Evolutionary conservation across 2,113 vertebrate genomes (phyloP).

Genomic region (Malaclemys terrapin): DNA sequence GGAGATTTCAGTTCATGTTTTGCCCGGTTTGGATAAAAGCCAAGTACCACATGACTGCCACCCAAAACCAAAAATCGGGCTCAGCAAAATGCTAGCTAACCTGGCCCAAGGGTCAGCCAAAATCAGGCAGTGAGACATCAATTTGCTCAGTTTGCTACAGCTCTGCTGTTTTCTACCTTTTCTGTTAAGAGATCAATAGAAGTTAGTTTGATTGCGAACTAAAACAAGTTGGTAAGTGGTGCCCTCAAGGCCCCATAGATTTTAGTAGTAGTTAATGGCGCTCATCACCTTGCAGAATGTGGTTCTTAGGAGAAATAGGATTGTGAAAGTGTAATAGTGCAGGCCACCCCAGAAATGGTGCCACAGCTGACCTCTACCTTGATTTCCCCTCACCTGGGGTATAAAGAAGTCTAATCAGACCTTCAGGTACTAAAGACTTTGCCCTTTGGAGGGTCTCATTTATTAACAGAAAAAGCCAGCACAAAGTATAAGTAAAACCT

Average conservation of each 20-base stretch:
- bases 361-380: too few species aligned
- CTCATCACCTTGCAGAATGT: not conserved
- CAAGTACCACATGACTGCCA: conserved; percentile 3
- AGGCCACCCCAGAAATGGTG: not conserved
- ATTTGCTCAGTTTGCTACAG: not conserved
- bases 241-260: not conserved
- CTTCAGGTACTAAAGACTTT: not conserved
- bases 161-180: not conserved
- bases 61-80: not conserved
- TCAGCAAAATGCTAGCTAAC: not conserved
- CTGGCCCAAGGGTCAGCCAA: not conserved
- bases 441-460: not conserved
- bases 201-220: not conserved
- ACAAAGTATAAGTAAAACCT: not conserved
- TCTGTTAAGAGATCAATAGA: not conserved
- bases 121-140: not conserved
- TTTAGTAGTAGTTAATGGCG: not conserved
- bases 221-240: not conserved
- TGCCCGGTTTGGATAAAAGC: not conserved
- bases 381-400: not conserved
- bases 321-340: not conserved
- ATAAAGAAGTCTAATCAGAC: not conserved
- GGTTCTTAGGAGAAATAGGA: not conserved
- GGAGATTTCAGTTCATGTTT: not conserved
- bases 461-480: not conserved